Base-by-base conservation (phyloP, 2,113 vertebrate species). In the Vidua macroura region DNA sequence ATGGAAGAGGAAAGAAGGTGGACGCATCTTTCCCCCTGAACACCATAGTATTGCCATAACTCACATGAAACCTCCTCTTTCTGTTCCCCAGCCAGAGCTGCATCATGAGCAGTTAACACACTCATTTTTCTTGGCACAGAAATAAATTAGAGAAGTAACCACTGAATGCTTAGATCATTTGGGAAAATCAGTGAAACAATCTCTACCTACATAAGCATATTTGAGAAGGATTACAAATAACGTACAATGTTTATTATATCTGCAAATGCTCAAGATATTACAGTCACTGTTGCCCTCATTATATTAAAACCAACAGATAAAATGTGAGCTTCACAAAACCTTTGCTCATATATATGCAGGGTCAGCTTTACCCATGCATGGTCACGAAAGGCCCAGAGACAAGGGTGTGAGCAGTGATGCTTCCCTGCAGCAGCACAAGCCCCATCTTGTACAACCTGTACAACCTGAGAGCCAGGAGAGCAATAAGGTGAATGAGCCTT, bases 361-460 rank as follows among this genome's bases (percentile, higher is more conserved):
- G 96, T 94, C 93, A 96, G 93, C 92, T 94, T 66, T 90, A 62
- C 31, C 82, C 70, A 33, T 19, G 64, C 90, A 21, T 2, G 49
- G 92, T 37, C 93, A 95, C 0, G 28, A 82, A 93, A 64, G 70
- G 95, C 95, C 88, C 63, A 41, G 85, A 62, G 88, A 35, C 33
- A 53, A 83, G 92, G 95, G 95, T 64, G 93, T 94, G 93, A 75
- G 8, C 92, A n/a, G 25, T 1, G 23, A 19, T 73, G 92, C 75
- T 41, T 79, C 79, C 93, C 88, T 88, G 53, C 85, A 67, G 95
- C 92, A 76, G 59, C 13, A 6, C 96, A 80, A 83, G 95, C 75
- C 92, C 33, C 48, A 10, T 66, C 95, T 80, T 83, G 96, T 21
- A 64, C 62, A 68, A 64, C 74, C 74, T 30, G 56, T 5, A 41